Percentiles rank a stretch among this genome's conserved stretches.
Conservation (phyloP, 2,888 invertebrate species). For the Masnerella sp. region DNA sequence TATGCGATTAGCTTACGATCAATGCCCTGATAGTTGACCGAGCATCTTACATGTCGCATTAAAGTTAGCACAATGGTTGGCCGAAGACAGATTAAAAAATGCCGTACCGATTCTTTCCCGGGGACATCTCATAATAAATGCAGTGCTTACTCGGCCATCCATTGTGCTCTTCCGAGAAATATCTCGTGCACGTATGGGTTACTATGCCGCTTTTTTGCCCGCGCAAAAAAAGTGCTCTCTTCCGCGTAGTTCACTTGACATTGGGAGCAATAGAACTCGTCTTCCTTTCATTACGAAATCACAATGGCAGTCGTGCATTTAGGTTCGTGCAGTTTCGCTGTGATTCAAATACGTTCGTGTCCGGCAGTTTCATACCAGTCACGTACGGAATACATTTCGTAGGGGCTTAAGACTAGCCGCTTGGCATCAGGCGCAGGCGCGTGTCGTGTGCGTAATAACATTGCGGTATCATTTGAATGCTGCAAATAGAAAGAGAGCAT, state of each 20-base stretch:
- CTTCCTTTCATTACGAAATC: constrained; percentile 41
- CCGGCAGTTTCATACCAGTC: constrained; percentile 68
- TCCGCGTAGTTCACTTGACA: constrained; percentile 19
- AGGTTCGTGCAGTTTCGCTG: constrained; percentile 63
- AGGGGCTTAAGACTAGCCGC: constrained; percentile 49
- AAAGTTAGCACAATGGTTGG: background rate
- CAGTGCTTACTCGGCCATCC: constrained; percentile 13
- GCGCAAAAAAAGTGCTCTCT: background rate
- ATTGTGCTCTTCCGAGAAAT: constrained; percentile 29
- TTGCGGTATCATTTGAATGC: constrained; percentile 54
- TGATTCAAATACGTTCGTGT: constrained; percentile 67
- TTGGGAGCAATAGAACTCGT: constrained; percentile 27
- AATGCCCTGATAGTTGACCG: background rate
- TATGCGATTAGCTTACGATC: background rate
- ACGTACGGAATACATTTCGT: constrained; percentile 67
- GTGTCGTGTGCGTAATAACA: constrained; percentile 52
- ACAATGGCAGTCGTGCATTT: constrained; percentile 35
- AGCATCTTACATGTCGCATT: background rate
- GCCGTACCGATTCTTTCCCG: background rate
- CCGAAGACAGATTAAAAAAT: constrained; percentile 16
- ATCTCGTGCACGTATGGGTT: constrained; percentile 12
- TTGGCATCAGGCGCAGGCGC: constrained; percentile 32
- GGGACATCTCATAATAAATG: constrained; percentile 20
- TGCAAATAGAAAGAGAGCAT: constrained; percentile 51
- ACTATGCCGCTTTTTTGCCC: constrained; percentile 10